Evolutionary conservation across 2,888 invertebrate genomes (phyloP), one percentile per base, ranked within the genome.

Genomic region (Saturnia pavonia): DNA sequence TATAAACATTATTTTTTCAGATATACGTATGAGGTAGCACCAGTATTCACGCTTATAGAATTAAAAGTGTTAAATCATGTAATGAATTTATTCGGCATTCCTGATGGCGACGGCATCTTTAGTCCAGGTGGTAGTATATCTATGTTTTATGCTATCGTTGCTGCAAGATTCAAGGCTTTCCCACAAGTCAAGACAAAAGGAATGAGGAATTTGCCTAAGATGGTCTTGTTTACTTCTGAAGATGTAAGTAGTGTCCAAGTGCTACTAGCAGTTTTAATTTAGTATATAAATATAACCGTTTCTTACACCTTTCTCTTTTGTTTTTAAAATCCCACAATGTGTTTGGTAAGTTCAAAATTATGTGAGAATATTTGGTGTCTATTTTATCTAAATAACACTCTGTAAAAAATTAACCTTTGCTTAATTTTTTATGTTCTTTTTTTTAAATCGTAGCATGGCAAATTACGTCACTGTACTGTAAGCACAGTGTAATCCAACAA

Each of bases 1-100:
- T 11, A 54, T 22, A 22, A 2, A 12, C 8, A 22, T 22, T 54
- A 4, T 27, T 27, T 27, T 69, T 88, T 19, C 84, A 97, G 97
- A 73, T 96, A 97, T 81, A 97, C 97, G 0, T 97, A 94, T 80
- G 97, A 97, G 89, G 97, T 97, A 19, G 97, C 96, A 0, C 97
- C 97, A 34, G 96, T 96, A 0, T 97, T 97, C 82, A 96, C 96
- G 0, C 88, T 97, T 1, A 95, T 97, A 72, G 97, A 97, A 85
- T 90, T 95, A 67, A 95, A 95, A 80, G 89, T 97, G 1, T 86
- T 96, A 66, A 86, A 90, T 11, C 95, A 95, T 73, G 89, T 95
- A 2, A 91, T 96, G 51, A 85, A 91, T 19, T 79, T 96, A 45
- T 94, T 96, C 73, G 96, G 96, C 0, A 96, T 96, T 71, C 91